These are phyloP conservation scores for Meghimatium bilineatum DNA, from an alignment of 2,888 invertebrate species.

Conservation along the genomic window DNA sequence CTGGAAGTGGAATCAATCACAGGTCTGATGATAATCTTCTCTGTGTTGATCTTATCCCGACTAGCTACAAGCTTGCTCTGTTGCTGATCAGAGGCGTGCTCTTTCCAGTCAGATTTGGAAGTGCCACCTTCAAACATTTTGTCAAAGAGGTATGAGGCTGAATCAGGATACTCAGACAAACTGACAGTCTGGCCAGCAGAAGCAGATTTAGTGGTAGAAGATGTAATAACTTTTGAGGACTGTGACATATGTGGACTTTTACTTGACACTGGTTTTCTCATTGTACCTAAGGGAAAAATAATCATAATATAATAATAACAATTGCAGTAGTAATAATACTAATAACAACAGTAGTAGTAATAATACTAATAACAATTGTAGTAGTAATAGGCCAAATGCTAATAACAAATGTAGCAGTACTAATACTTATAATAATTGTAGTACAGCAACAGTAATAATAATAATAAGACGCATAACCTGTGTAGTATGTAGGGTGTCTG, in stretches of 20 bases:
- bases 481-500: no score
- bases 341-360: no score
- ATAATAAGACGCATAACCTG: no score
- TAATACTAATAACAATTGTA: no score
- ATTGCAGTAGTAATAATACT: no score
- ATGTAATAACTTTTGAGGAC: not conserved
- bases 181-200: slow-evolving; percentile 10
- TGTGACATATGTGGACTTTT: slow-evolving; percentile 19
- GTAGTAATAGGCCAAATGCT: no score
- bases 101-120: slow-evolving; percentile 8
- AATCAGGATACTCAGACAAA: slow-evolving; percentile 53
- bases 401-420: no score
- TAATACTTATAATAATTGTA: no score
- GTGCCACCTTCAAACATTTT: slow-evolving; percentile 66
- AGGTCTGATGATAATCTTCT: slow-evolving; percentile 11
- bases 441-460: no score
- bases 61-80: slow-evolving; percentile 62
- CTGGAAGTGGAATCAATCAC: slow-evolving; percentile 31
- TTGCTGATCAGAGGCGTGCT: slow-evolving; percentile 60
- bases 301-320: no score
- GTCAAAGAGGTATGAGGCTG: slow-evolving; percentile 66
- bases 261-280: slow-evolving; percentile 21
- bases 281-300: not conserved
- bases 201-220: slow-evolving; percentile 32
- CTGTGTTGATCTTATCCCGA: slow-evolving; percentile 50